phyloP scores from a whole-genome alignment of 2,888 invertebrate species.

The Limenitis camilla region DNA sequence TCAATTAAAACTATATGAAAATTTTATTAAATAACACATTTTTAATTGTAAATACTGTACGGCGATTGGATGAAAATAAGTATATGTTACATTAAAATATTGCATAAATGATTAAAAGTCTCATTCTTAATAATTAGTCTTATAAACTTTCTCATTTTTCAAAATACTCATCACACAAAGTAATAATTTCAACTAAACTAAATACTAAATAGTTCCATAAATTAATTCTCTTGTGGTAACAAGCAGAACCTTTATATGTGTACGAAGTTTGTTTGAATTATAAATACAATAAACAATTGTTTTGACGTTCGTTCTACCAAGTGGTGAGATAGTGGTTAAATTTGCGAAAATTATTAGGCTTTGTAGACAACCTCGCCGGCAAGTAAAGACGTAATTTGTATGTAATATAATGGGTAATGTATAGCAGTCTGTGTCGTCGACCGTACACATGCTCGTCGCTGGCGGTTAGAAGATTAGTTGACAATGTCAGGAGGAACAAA shows the following conservation, averaged over 20 bases:
- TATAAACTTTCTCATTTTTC: no score
- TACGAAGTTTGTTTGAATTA: slow-evolving; percentile 15
- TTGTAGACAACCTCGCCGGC: slow-evolving; percentile 17
- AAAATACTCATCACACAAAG: neutral
- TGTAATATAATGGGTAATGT: slow-evolving; percentile 22
- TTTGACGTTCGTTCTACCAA: slow-evolving; percentile 12
- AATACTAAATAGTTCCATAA: slow-evolving; percentile 14
- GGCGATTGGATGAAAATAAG: no score
- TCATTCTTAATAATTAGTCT: no score
- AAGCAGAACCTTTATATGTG: slow-evolving; percentile 14
- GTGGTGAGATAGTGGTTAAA: slow-evolving; percentile 16
- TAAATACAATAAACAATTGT: slow-evolving; percentile 17
- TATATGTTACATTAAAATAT: no score
- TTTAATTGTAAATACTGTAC: no score
- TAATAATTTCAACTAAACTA: slow-evolving; percentile 11
- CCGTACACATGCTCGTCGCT: slow-evolving; percentile 40
- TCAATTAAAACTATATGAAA: no score
- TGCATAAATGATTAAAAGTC: no score
- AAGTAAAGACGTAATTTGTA: slow-evolving; percentile 19
- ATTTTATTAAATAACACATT: no score
- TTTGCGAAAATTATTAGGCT: slow-evolving; percentile 17
- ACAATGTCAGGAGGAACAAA: slow-evolving; percentile 66
- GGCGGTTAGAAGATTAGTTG: slow-evolving; percentile 64
- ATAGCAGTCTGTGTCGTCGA: slow-evolving; percentile 25
- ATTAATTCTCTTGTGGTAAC: slow-evolving; percentile 16